A percentile compares a stretch with the other conserved stretches of the same genome.
Evolutionary conservation across 2,113 vertebrate species (phyloP).

Genomic region (Scomber colias): DNA sequence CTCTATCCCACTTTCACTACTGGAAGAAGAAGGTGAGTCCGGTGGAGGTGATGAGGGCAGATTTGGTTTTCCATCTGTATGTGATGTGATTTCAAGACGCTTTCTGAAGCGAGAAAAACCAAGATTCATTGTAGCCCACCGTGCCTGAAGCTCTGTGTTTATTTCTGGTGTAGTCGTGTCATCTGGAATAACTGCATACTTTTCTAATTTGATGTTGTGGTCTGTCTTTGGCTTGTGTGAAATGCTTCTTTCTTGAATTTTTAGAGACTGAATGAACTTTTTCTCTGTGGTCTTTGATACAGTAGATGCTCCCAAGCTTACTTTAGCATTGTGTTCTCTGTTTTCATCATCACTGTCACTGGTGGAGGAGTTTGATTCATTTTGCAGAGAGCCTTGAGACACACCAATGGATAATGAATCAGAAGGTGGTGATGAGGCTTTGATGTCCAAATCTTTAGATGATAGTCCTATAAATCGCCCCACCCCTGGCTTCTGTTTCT

Average conservation of each 20-base stretch:
- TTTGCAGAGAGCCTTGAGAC: background rate
- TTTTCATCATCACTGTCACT: constrained; percentile 63
- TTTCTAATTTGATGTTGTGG: constrained; percentile 61
- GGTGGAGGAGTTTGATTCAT: constrained; percentile 39
- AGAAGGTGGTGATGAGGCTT: background rate
- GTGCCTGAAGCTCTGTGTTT: constrained; percentile 65
- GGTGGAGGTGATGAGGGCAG: constrained; percentile 27
- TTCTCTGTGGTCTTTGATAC: constrained; percentile 7
- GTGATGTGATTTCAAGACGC: constrained; percentile 60
- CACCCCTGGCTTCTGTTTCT: constrained; percentile 4
- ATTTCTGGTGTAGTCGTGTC: constrained; percentile 23
- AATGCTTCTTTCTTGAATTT: background rate
- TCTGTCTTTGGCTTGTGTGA: constrained; percentile 42
- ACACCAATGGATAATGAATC: constrained; percentile 27
- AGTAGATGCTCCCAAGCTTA: constrained; percentile 6
- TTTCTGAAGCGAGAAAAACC: constrained; percentile 72
- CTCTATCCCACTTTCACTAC: constrained; percentile 51
- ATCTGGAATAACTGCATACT: constrained; percentile 53
- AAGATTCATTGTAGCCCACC: constrained; percentile 72
- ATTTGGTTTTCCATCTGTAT: background rate
- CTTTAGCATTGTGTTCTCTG: constrained; percentile 23
- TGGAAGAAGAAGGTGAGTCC: constrained; percentile 31
- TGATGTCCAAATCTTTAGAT: too few relatives aligned
- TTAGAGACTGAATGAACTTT: constrained; percentile 2
- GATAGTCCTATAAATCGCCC: background rate